Conservation (phyloP, 2,797 vertebrate genomes). For the Karalla daura region DNA sequence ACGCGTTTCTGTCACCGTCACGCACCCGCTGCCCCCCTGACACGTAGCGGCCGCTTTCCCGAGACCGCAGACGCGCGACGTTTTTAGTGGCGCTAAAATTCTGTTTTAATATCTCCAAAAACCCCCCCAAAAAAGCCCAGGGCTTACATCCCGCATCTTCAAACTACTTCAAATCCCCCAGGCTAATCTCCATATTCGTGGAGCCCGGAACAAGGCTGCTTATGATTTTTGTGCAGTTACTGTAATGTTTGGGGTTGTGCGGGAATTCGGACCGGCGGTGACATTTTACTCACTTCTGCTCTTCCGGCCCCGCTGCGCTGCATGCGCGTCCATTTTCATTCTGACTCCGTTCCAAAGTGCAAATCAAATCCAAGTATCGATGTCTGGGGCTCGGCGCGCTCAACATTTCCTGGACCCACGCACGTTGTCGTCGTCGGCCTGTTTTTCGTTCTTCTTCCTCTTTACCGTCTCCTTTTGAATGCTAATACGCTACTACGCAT, state of each 20-base stretch:
- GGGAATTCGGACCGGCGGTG: slow-evolving; percentile 7
- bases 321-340: slow-evolving; percentile 38
- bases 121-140: background rate
- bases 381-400: slow-evolving; percentile 31
- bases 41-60: no score
- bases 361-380: slow-evolving; percentile 58
- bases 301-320: slow-evolving; percentile 21
- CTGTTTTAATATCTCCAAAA: no score
- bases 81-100: no score
- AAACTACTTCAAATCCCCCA: slow-evolving; percentile 6
- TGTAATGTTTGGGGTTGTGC: slow-evolving; percentile 33
- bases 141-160: background rate
- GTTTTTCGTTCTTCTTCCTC: background rate
- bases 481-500: slow-evolving; percentile 55
- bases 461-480: slow-evolving; percentile 3
- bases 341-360: slow-evolving; percentile 46
- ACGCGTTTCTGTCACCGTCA: slow-evolving; percentile 22
- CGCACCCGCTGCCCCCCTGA: slow-evolving; percentile 1
- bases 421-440: slow-evolving; percentile 23
- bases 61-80: no score
- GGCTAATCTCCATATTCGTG: slow-evolving; percentile 36
- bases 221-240: slow-evolving; percentile 12
- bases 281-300: slow-evolving; percentile 30
- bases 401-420: slow-evolving; percentile 41
- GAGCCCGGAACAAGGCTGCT: slow-evolving; percentile 10